A percentile compares a stretch with the other conserved stretches of the same genome.
These are phyloP conservation scores for Echinops telfairi DNA, from an alignment of 2,113 vertebrate genomes.

Conservation along the genomic window DNA sequence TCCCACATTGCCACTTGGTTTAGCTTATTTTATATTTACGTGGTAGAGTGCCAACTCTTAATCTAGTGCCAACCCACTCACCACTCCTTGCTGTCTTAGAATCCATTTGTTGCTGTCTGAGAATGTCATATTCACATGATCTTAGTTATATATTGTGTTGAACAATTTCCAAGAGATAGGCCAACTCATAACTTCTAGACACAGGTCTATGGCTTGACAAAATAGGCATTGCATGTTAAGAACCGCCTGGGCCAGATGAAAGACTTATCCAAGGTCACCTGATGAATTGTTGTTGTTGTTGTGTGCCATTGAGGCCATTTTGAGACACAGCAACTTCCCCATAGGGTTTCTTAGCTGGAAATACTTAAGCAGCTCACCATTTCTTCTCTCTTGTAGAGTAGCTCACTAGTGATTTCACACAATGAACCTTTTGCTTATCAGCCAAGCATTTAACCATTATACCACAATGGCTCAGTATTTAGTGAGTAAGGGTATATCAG, in stretches of 20 bases:
- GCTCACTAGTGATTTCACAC: not conserved
- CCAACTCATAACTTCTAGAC: not conserved
- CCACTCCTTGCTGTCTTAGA: not conserved
- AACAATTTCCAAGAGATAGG: not conserved
- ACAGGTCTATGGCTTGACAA: not conserved
- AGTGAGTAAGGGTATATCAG: not conserved
- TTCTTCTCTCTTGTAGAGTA: not conserved
- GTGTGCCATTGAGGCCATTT: not conserved
- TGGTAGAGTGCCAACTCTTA: slow-evolving; percentile 33
- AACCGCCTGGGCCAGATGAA: not conserved
- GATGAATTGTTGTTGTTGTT: not conserved
- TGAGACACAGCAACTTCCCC: not conserved
- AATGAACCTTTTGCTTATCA: not conserved
- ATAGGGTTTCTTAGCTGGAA: not conserved
- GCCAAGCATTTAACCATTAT: not conserved
- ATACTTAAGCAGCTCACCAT: not conserved
- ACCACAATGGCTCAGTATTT: not conserved
- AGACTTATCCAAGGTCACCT: not conserved
- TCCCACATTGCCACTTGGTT: not conserved
- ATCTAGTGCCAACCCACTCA: slow-evolving; percentile 10
- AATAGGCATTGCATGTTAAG: not conserved
- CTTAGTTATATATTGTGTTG: not conserved
- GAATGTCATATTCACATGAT: not conserved
- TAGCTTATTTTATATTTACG: slow-evolving; percentile 53
- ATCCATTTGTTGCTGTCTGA: not conserved